Evolutionary conservation across 1,140 invertebrate genomes (phyloP), one percentile per base, ranked within the genome.

Genomic region (Choristoneura fumiferana): DNA sequence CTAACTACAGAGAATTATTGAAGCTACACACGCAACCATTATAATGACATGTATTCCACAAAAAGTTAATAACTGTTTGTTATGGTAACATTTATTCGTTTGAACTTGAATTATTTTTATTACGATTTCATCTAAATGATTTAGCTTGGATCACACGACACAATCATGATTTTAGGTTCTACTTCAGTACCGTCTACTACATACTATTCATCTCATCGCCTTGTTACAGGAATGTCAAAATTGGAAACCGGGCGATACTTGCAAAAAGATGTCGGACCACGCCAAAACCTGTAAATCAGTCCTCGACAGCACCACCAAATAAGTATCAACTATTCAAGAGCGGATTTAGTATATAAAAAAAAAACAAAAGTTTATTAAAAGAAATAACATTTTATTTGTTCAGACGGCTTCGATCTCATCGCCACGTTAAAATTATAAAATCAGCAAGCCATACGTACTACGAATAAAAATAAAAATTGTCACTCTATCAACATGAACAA

Each of bases 371-470:
- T 53, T 18, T 73, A 70, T 74, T 82, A 81, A 76, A 84, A 85
- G 81, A 84, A 84, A 84, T 84, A 84, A 78, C 67, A 69, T 78
- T 85, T 85, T 84, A 82, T 79, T 87, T 87, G 81, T 84, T 87
- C 82, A 69, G 67, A 69, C 71, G 72, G 70, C 74, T 63, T 69
- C 59, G 54, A 63, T 64, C 55, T 71, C 65, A 62, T 49, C 56
- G 39, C 56, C 62, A 62, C 43, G 17, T 58, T 36, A 58, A 35
- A 58, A 45, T 57, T 12, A 43, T 49, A 58, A 22, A 29, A 59
- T 43, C 61, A 64, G 60, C 58, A 56, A 54, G 52, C 49, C 29
- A 60, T 54, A 49, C 49, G 40, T 45, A 43, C 17, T 59, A 54
- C 13, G 8, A 54, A 29, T 58, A 34, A 57, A 70, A 70, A 64